phyloP scores from a whole-genome alignment of 2,797 vertebrate species.

The Urosaurus nigricauda region DNA sequence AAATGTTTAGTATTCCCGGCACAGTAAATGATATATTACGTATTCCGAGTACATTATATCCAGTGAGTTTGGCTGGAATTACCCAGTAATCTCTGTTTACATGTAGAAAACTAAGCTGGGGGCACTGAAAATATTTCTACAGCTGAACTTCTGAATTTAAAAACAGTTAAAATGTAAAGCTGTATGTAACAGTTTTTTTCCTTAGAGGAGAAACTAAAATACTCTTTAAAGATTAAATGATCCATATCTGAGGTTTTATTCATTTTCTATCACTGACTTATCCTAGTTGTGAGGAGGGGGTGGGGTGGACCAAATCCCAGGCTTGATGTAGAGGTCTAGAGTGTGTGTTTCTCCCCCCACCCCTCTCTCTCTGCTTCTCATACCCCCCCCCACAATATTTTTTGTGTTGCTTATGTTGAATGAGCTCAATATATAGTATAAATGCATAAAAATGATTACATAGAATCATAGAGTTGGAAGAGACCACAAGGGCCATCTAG shows the following conservation, averaged over 20 bases:
- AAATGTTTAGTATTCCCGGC: constrained; percentile 40
- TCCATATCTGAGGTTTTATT: neutral
- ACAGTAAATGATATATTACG: neutral
- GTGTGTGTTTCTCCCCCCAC: too few species aligned
- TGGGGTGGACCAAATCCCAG: neutral
- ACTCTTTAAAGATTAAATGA: neutral
- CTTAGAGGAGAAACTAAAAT: neutral
- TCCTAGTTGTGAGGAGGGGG: neutral
- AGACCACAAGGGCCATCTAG: too few species aligned
- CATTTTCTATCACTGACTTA: constrained; percentile 27
- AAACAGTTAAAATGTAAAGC: constrained; percentile 12
- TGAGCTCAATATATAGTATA: neutral
- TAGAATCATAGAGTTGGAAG: too few species aligned
- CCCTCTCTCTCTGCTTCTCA: too few species aligned
- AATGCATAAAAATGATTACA: neutral
- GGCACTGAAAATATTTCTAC: neutral
- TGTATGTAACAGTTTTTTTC: neutral
- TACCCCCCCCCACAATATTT: too few species aligned
- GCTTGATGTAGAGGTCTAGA: neutral
- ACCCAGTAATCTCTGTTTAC: neutral
- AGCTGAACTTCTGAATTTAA: neutral
- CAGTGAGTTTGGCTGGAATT: neutral
- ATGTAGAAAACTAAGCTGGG: neutral
- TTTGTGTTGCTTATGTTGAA: neutral
- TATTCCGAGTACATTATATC: constrained; percentile 7